Base-by-base conservation (phyloP, 1,140 invertebrate species). In the Cotesia vestalis region DNA sequence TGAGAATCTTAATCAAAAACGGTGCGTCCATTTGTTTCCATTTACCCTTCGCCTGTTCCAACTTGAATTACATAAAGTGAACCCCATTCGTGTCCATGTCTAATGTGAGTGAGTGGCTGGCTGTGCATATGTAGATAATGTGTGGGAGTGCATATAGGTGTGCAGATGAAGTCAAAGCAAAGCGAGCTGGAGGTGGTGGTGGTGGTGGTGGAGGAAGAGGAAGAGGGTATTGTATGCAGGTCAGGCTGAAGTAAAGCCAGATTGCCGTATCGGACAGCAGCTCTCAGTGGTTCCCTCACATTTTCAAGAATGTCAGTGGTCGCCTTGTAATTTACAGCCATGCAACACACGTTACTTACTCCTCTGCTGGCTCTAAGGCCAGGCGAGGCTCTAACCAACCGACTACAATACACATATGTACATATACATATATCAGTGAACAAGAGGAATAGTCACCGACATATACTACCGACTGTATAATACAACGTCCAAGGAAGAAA, bases 331-430 rank as follows among this genome's bases (percentile, higher is more conserved):
- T 72, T 72, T 72, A 72, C 71, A 61, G 63, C 61, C 71, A 72
- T 60, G 71, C 71, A 72, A 72, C 40, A 59, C 71, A 67, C 40
- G 71, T 72, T 72, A 72, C 52, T 66, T 62, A 64, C 27, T 64
- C 27, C 11, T 11, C 53, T 36, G 46, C 35, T 27, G 40, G 40
- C 40, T 27, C 27, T 27, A 46, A 46, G 40, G 11, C 40, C 40
- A 46, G 40, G 11, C 40, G 6, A 6, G 6, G 40, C 11, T 9
- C 40, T 57, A 14, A 57, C 53, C 17, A 14, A 57, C 6, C 53
- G 17, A 12, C 12, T 17, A 57, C n/a, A 57, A 12, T 57, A 14
- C n/a, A 57, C 5, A 4, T n/a, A 12, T 53, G 14, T 51, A 17
- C 40, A 51, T 17, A 64, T 20, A 14, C 17, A 57, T 14, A 14